Evolutionary conservation across 37 sponge, comb jelly and placozoan species (phyloP), one percentile per base, ranked within the genome.

Genomic region (Haliclona indistincta): DNA sequence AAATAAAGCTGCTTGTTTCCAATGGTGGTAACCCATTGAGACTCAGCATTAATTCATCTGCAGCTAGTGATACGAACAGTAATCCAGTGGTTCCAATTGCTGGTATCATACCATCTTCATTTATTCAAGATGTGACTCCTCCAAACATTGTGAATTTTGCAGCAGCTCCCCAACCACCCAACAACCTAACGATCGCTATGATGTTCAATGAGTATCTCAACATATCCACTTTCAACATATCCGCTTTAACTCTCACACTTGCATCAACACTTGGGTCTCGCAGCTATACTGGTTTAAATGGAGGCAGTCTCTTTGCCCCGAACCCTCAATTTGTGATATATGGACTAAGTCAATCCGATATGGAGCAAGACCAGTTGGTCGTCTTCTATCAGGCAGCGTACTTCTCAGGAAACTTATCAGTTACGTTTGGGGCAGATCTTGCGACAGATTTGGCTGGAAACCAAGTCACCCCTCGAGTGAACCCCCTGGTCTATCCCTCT

Each of bases 121-220:
- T 66, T 55, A 33, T 64, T 63, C 67, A 39, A 20, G 78, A 77
- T 29, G 41, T 34, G 4, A 77, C 63, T 15, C 67, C 42, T 47
- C 78, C 78, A 25, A 4, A 4, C 23, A 42, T 74, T 10, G 26
- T 58, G 2, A 4, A 39, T 10, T 74, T 74, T 30, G 19, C 47
- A 37, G 63, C 75, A 29, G 63, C 43, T 13, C 60, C 4, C 13
- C 75, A 63, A 5, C 60, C 29, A n/a, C 75, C 75, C 11, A 5
- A 74, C 3, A 45, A 6, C n/a, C 20, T 22, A 4, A 5, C 38
- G 10, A 56, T 74, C 38, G 37, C 29, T 30, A 38, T 74, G 42
- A 56, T 28, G 17, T 74, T 74, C 63, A 40, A 38, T 41, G 75
- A 74, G 42, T 74, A 56, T 74, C 26, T 74, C 43, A 54, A 74